These are phyloP conservation scores for Tenualosa thibaudeaui DNA, from an alignment of 2,797 vertebrate genomes.

Conservation along the genomic window DNA sequence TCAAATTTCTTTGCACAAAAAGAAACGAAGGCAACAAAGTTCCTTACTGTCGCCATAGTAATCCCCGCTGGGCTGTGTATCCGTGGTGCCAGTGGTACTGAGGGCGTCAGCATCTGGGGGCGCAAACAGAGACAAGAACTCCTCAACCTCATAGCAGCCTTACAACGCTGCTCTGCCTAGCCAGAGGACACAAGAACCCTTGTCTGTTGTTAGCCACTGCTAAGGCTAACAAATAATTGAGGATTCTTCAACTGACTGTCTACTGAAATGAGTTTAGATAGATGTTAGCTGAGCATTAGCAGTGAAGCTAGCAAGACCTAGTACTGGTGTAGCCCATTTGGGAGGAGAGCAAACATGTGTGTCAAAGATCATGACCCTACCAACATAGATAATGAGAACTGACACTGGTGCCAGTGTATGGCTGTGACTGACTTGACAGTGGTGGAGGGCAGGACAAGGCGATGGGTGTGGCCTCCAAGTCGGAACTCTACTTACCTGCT, in stretches of 20 bases:
- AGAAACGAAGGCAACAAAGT: neutral
- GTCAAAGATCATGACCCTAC: neutral
- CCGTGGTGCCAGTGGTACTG: conserved; percentile 80
- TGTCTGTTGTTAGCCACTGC: neutral
- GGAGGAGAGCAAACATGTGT: neutral
- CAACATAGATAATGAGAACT: neutral
- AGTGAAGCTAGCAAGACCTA: neutral
- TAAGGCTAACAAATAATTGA: neutral
- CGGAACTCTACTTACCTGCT: conserved; percentile 84
- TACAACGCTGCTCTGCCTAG: neutral
- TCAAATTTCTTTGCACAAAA: no score
- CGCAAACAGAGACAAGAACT: neutral
- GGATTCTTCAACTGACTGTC: neutral
- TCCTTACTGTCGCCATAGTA: conserved; percentile 97
- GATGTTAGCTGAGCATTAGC: neutral
- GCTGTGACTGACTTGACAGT: conserved; percentile 8
- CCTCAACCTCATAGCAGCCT: conserved; percentile 42
- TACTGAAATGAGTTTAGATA: neutral
- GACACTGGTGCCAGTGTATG: neutral
- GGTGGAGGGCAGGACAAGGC: conserved; percentile 18
- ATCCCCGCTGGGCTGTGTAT: conserved; percentile 86
- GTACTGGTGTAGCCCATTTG: neutral
- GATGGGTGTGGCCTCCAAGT: conserved; percentile 66
- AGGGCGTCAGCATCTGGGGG: conserved; percentile 81
- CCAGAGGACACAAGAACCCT: neutral